These are phyloP conservation scores for Drosophila peninsularis DNA, from an alignment of 2,888 invertebrate genomes.

Conservation along the genomic window DNA sequence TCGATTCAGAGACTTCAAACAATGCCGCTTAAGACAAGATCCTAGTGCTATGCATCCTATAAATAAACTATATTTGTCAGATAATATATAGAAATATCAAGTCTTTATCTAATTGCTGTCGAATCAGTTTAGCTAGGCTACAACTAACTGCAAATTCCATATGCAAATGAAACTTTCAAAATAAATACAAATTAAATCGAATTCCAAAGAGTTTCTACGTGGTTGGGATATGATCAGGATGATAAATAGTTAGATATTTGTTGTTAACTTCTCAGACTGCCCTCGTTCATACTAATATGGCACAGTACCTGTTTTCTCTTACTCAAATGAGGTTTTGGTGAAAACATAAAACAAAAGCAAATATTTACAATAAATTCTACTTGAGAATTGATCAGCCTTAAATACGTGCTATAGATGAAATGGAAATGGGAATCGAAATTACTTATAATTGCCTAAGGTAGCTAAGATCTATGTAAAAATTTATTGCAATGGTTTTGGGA, in stretches of 20 bases:
- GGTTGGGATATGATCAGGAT: not conserved
- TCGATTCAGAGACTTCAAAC: conserved; percentile 61
- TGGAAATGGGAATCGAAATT: not conserved
- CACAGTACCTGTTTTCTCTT: not conserved
- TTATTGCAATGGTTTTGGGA: not conserved
- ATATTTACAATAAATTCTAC: conserved; percentile 24
- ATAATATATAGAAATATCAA: conserved; percentile 4
- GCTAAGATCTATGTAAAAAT: not conserved
- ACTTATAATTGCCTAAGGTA: not conserved
- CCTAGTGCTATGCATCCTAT: conserved; percentile 25
- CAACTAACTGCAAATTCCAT: conserved; percentile 26
- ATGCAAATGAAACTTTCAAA: conserved; percentile 16
- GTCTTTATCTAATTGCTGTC: conserved; percentile 23
- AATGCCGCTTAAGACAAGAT: conserved; percentile 31
- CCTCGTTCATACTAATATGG: not conserved
- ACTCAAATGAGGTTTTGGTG: not conserved
- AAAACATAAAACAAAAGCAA: conserved; percentile 2
- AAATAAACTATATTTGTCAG: conserved; percentile 6
- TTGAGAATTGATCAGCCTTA: not conserved
- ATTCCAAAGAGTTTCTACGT: not conserved
- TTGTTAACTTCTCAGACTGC: not conserved
- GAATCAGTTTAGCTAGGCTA: conserved; percentile 49
- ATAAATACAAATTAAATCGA: not conserved
- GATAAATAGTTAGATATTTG: too few species aligned
- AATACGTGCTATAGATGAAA: too few species aligned